These are phyloP conservation scores for Oryctes rhinoceros DNA, from an alignment of 1,140 invertebrate genomes.

Conservation along the genomic window DNA sequence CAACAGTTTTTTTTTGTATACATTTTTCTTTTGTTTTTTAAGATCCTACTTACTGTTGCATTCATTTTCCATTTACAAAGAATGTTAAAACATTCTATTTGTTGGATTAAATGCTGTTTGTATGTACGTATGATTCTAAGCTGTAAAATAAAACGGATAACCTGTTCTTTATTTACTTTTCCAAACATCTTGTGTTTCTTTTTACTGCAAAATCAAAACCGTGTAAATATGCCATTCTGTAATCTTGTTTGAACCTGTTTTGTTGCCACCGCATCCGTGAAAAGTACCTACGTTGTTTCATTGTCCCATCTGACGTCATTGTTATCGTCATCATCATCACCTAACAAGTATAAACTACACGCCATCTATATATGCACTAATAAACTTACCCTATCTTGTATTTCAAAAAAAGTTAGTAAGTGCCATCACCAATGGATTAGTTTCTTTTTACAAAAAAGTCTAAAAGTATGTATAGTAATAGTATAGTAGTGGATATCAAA, in stretches of 20 bases:
- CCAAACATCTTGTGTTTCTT: neutral
- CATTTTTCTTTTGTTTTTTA: no score
- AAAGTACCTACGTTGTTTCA: conserved; percentile 44
- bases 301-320: neutral
- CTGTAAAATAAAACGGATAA: no score
- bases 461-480: conserved; percentile 52
- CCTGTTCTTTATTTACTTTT: no score
- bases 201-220: conserved; percentile 3
- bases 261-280: conserved; percentile 59
- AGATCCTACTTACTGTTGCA: no score
- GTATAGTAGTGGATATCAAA: conserved; percentile 51
- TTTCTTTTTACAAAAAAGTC: conserved; percentile 58
- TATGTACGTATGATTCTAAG: no score
- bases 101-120: no score
- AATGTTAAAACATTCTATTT: no score
- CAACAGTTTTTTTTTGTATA: no score
- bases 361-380: conserved; percentile 44
- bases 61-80: no score
- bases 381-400: conserved; percentile 44
- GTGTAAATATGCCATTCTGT: conserved; percentile 44
- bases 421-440: conserved; percentile 58
- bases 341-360: conserved; percentile 26
- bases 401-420: conserved; percentile 51
- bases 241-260: conserved; percentile 55
- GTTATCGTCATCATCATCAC: conserved; percentile 26